Evolutionary conservation across 2,888 invertebrate genomes (phyloP).

Genomic region (Tridacna crocea): DNA sequence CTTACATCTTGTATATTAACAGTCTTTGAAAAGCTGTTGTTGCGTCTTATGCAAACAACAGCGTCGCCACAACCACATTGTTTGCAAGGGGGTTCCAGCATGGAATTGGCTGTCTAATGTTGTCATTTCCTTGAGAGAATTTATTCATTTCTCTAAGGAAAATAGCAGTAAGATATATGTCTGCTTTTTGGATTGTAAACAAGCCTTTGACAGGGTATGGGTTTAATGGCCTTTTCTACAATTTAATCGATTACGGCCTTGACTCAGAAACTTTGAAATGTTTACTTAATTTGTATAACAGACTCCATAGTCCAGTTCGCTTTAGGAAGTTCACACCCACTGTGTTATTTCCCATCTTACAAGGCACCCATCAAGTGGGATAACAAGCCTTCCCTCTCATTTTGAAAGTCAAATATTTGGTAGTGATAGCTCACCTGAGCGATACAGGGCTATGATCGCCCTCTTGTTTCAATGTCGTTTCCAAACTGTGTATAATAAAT

Average conservation of each 20-base stretch:
- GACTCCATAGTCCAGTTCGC: neutral
- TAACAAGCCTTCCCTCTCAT: neutral
- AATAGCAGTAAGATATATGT: constrained; percentile 13
- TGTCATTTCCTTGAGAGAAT: constrained; percentile 13
- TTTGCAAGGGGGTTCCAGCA: constrained; percentile 16
- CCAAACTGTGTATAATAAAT: no score
- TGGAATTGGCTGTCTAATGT: constrained; percentile 17
- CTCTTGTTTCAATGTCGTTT: no score
- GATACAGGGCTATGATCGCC: no score
- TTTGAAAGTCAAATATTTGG: no score
- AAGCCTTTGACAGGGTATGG: constrained; percentile 31
- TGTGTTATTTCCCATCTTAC: neutral
- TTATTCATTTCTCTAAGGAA: constrained; percentile 17
- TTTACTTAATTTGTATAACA: neutral
- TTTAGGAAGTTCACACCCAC: neutral
- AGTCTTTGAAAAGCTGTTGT: constrained; percentile 23
- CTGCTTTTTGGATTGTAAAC: constrained; percentile 22
- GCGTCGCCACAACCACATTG: neutral
- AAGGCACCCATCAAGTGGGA: constrained; percentile 24
- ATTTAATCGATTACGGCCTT: constrained; percentile 2
- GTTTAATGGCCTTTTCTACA: constrained; percentile 14
- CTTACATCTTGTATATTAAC: constrained; percentile 16
- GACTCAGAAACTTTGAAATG: neutral
- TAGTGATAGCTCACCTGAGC: no score
- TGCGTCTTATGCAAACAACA: neutral